Evolutionary conservation across 2,113 vertebrate genomes (phyloP).

Genomic region (Euleptes europaea): DNA sequence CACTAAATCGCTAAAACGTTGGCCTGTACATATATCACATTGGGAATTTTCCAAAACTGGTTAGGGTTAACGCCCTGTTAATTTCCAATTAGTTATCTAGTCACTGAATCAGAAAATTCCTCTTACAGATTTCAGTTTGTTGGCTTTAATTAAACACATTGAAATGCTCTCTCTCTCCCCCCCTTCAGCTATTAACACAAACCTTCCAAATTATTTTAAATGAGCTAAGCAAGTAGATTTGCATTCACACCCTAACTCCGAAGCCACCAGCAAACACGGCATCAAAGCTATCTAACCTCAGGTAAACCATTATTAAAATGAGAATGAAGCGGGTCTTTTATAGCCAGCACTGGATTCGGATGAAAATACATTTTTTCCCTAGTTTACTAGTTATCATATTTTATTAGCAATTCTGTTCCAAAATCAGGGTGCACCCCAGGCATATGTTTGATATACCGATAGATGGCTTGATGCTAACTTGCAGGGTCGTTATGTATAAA

Average conservation of each 20-base stretch:
- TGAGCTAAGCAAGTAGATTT: not conserved
- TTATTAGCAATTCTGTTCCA: not conserved
- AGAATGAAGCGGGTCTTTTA: not conserved
- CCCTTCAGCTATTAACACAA: not conserved
- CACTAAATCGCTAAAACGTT: not conserved
- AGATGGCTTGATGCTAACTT: not conserved
- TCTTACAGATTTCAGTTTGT: not conserved
- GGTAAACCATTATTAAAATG: not conserved
- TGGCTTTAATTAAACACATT: constrained; percentile 1
- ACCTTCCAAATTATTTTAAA: not conserved
- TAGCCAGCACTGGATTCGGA: not conserved
- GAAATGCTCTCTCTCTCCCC: not conserved
- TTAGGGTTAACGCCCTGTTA: not conserved
- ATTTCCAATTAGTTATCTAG: not conserved
- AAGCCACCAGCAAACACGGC: not conserved
- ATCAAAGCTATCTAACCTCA: not conserved
- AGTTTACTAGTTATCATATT: not conserved
- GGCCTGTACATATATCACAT: not conserved
- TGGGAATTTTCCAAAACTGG: not conserved
- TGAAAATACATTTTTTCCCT: constrained; percentile 1
- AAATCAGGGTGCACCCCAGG: not conserved
- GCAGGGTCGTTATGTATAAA: not conserved
- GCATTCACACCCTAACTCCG: not conserved
- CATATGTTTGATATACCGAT: not conserved
- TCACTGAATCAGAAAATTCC: not conserved